A percentile compares a stretch with the other conserved stretches of the same genome.
Evolutionary conservation across 2,888 invertebrate species (phyloP).

Genomic region (Cyclophora albipunctata): DNA sequence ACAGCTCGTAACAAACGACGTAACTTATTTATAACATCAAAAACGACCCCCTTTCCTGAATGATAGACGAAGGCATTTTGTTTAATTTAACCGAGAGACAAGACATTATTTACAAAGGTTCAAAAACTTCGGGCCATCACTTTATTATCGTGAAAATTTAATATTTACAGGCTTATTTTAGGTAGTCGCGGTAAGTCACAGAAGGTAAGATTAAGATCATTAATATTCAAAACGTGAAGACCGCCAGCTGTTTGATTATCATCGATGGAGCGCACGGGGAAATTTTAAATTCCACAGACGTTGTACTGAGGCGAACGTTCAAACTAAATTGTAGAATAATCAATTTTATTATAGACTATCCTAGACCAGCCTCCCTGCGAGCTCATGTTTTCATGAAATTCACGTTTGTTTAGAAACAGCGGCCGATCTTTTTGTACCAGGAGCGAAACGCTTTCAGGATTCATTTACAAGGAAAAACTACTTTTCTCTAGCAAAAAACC

Average conservation of each 20-base stretch:
- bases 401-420: slow-evolving; percentile 27
- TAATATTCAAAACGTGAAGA: slow-evolving; percentile 52
- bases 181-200: slow-evolving; percentile 20
- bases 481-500: no score
- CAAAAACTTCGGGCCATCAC: not conserved
- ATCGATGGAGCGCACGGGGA: slow-evolving; percentile 40
- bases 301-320: slow-evolving; percentile 26
- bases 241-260: slow-evolving; percentile 56
- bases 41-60: no score
- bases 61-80: no score
- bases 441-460: no score
- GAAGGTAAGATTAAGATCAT: slow-evolving; percentile 40
- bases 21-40: no score
- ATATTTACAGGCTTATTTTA: slow-evolving; percentile 20
- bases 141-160: slow-evolving; percentile 19
- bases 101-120: no score
- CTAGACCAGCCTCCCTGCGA: slow-evolving; percentile 4
- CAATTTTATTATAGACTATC: slow-evolving; percentile 32
- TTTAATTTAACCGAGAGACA: no score
- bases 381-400: not conserved
- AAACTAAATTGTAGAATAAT: slow-evolving; percentile 37
- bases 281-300: slow-evolving; percentile 50
- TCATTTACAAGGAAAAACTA: no score
- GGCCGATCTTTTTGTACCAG: no score
- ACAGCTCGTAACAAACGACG: no score